Percentiles rank a stretch among this genome's conserved stretches.
These are phyloP conservation scores for Porites lobata DNA, from an alignment of 92 coral and sea anemone species.

Conservation along the genomic window DNA sequence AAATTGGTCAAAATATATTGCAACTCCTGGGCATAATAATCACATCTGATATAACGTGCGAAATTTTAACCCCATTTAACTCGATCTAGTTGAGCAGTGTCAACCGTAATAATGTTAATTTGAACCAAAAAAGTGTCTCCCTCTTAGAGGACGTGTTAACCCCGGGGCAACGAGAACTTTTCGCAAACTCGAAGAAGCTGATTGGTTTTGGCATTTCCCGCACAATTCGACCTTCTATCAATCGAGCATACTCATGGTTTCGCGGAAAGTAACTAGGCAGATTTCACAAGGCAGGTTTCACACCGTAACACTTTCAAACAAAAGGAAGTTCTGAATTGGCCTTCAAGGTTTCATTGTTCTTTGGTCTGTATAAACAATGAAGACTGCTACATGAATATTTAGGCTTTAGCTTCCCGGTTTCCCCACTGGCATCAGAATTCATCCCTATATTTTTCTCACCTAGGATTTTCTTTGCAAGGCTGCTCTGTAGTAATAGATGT, in stretches of 20 bases:
- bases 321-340: no score
- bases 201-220: not conserved
- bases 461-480: conserved; percentile 94
- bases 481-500: conserved; percentile 93
- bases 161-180: not conserved
- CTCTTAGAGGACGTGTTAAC: not conserved
- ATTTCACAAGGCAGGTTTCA: not conserved
- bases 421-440: no score
- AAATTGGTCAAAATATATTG: not conserved
- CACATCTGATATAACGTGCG: not conserved
- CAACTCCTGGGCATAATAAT: not conserved
- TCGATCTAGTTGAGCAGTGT: not conserved
- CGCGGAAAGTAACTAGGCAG: not conserved
- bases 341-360: not conserved
- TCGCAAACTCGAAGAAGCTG: not conserved
- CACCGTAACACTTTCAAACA: not conserved
- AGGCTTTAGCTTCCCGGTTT: not conserved
- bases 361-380: not conserved
- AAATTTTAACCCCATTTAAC: no score
- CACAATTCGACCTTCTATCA: not conserved
- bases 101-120: not conserved
- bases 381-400: not conserved
- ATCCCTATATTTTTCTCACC: conserved; percentile 64
- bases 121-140: not conserved
- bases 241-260: no score